Percentiles rank a stretch among this genome's conserved stretches.
These are phyloP conservation scores for Hypolimnas misippus DNA, from an alignment of 2,888 invertebrate genomes.

Conservation along the genomic window DNA sequence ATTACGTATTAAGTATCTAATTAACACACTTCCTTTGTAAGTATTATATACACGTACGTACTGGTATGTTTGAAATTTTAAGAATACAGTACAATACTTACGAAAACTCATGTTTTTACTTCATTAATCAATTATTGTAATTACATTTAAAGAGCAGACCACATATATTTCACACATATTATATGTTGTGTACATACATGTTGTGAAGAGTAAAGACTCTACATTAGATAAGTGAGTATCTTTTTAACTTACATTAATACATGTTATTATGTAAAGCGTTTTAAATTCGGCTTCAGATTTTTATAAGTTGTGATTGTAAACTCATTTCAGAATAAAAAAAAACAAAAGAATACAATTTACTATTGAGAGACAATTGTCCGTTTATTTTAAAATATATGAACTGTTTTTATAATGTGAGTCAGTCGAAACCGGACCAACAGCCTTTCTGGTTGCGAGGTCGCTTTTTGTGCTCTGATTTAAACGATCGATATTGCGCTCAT, in stretches of 20 bases:
- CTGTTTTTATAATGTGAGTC: conserved; percentile 27
- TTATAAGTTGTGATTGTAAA: neutral
- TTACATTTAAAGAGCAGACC: too few relatives aligned
- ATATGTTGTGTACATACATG: too few relatives aligned
- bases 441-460: conserved; percentile 63
- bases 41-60: conserved; percentile 45
- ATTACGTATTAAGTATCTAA: conserved; percentile 58
- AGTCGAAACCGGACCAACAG: conserved; percentile 63
- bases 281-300: too few relatives aligned
- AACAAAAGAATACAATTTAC: neutral
- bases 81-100: conserved; percentile 42
- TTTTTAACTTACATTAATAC: too few relatives aligned
- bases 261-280: too few relatives aligned
- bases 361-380: conserved; percentile 7
- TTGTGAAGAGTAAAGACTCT: too few relatives aligned
- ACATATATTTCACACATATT: too few relatives aligned
- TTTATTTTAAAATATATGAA: conserved; percentile 21
- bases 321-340: neutral
- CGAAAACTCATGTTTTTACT: conserved; percentile 7
- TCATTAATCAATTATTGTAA: neutral
- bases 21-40: conserved; percentile 64
- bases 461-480: conserved; percentile 62
- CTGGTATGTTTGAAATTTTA: conserved; percentile 13
- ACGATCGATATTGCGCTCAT: conserved; percentile 42
- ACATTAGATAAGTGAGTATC: too few relatives aligned